Evolutionary conservation across 2,797 vertebrate genomes (phyloP), one percentile per base, ranked within the genome.

Genomic region (Falco biarmicus): DNA sequence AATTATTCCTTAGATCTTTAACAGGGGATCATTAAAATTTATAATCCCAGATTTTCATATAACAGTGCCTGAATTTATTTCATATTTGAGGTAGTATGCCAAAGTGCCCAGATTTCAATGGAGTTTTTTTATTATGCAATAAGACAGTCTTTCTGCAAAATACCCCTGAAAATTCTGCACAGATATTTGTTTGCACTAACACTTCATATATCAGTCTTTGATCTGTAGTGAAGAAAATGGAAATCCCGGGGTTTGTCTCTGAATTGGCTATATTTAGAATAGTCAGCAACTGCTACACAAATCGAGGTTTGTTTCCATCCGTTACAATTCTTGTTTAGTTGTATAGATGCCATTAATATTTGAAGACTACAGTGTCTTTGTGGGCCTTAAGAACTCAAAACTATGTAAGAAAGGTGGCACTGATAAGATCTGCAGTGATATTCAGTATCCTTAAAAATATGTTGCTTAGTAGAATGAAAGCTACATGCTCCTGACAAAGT

Each of bases 1-100:
- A 93, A 84, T 79, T 87, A 84, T 76, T 90, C 60, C 56, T 89
- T 60, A 92, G 43, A 47, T 70, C 14, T 69, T 84, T 56, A 92
- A 48, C 9, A 69, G 13, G 26, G 6, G 20, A 79, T 63, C 16
- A 45, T 87, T 73, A 60, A 79, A 78, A 90, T 85, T 73, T 73
- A 57, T 84, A 84, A 84, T 26, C 15, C 24, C 51, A 34, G 19
- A 71, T 65, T 92, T 96, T 82, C 47, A 37, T 56, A n/a, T 59
- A 50, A 31, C 25, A 43, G 5, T 57, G 26, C 2, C 21, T 75
- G 34, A 53, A 88, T 77, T 93, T 24, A 61, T 60, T 65, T 90
- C 3, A 8, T 84, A 47, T 82, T 54, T 86, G 26, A 84, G 13
- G 13, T 28, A 68, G 10, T 3, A 13, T 45, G 64, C 10, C 54